Conservation (phyloP, 35 echinoderm and acorn worm genomes). For the Strongylocentrotus purpuratus region DNA sequence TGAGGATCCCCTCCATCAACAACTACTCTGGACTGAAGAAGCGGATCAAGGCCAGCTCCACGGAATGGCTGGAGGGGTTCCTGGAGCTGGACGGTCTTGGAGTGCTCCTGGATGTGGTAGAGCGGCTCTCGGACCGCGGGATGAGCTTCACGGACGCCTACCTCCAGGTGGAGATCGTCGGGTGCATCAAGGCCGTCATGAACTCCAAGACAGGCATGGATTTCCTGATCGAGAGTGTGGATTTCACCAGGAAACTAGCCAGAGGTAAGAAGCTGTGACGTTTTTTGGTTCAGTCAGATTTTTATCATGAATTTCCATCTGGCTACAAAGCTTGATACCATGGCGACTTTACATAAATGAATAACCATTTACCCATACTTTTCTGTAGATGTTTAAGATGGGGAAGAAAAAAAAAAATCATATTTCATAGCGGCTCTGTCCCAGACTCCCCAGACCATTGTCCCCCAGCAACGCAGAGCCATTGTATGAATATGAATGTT, state of each 20-base stretch:
- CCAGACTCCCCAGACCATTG: neutral
- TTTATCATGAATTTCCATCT: neutral
- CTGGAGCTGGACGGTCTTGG: constrained; percentile 90
- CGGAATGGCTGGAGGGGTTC: constrained; percentile 97
- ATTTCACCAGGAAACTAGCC: constrained; percentile 83
- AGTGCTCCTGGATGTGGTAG: constrained; percentile 80
- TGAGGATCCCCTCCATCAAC: constrained; percentile 79
- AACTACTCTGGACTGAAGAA: constrained; percentile 96
- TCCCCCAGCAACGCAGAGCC: neutral
- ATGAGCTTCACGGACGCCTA: constrained; percentile 89
- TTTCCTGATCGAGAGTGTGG: constrained; percentile 74
- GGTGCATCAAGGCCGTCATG: constrained; percentile 94
- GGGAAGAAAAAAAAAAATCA: too few relatives aligned
- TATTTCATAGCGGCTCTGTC: too few relatives aligned
- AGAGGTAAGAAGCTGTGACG: constrained; percentile 64
- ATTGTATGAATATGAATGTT: neutral
- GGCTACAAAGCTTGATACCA: neutral
- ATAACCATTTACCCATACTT: neutral
- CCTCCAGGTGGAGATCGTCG: constrained; percentile 87
- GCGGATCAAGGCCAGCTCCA: constrained; percentile 54
- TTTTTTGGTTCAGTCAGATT: neutral
- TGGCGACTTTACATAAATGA: neutral
- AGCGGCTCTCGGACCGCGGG: constrained; percentile 74
- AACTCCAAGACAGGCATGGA: constrained; percentile 93
- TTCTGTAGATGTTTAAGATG: too few relatives aligned